Evolutionary conservation across 2,888 invertebrate genomes (phyloP).

Genomic region (Meteorus colon): DNA sequence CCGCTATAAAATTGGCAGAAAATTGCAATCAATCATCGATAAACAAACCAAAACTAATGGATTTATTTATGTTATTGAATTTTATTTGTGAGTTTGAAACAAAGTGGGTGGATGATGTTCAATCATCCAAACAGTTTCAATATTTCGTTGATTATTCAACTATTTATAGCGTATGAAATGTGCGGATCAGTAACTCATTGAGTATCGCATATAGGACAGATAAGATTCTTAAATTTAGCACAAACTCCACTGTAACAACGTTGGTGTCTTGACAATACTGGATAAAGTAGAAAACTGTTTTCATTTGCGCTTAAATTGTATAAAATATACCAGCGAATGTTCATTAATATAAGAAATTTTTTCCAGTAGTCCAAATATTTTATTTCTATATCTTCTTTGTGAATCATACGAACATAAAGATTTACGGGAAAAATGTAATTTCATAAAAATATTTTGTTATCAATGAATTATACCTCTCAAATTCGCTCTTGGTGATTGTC

Average conservation of each 20-base stretch:
- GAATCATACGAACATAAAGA: too few species aligned
- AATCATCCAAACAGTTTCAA: not conserved
- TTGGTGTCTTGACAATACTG: not conserved
- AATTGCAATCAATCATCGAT: constrained; percentile 6
- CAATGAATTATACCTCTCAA: not conserved
- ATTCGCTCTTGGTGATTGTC: constrained; percentile 1
- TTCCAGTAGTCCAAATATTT: not conserved
- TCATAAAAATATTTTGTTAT: too few species aligned
- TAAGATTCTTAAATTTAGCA: too few species aligned
- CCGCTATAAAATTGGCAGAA: not conserved
- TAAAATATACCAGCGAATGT: not conserved
- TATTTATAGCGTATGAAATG: too few species aligned
- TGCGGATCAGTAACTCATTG: too few species aligned
- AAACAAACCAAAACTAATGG: not conserved
- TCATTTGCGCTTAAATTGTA: not conserved
- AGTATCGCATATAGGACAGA: too few species aligned
- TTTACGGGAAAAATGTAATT: too few species aligned
- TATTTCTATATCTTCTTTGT: too few species aligned
- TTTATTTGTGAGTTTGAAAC: not conserved
- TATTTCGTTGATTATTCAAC: not conserved
- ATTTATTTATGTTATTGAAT: constrained; percentile 7
- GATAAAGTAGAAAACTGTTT: constrained; percentile 3
- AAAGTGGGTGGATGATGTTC: not conserved
- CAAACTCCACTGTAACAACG: not conserved
- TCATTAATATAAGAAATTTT: not conserved